Conservation (phyloP, 2,888 invertebrate genomes). For the Molanna angustata region DNA sequence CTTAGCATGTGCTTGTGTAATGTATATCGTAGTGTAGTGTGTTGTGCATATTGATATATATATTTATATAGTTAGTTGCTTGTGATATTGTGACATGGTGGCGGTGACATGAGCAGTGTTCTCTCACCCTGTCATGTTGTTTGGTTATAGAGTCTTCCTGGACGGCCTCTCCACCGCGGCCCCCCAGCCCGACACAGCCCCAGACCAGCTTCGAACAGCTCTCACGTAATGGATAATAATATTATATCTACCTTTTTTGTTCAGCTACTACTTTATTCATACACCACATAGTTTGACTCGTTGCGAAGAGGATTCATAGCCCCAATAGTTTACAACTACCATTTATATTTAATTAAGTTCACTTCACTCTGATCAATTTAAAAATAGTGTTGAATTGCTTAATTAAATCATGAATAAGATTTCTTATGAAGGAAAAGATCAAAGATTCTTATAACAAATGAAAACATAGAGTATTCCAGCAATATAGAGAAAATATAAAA, state of each 20-base stretch:
- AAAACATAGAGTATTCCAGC: too few species aligned
- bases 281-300: not conserved
- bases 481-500: too few species aligned
- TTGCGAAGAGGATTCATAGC: too few species aligned
- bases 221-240: conserved; percentile 47
- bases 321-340: not conserved
- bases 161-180: conserved; percentile 51
- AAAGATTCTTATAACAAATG: too few species aligned
- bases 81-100: conserved; percentile 28
- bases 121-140: conserved; percentile 32
- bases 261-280: not conserved
- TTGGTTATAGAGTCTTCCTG: conserved; percentile 47
- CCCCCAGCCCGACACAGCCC: conserved; percentile 50
- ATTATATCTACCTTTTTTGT: not conserved
- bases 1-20: too few species aligned
- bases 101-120: conserved; percentile 29
- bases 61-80: not conserved
- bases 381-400: too few species aligned
- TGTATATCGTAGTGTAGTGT: too few species aligned
- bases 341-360: not conserved
- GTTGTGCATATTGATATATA: not conserved
- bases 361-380: not conserved
- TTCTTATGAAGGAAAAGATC: too few species aligned
- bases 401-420: too few species aligned
- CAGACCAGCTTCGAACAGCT: conserved; percentile 54